These are phyloP conservation scores for Sterna hirundo DNA, from an alignment of 2,113 vertebrate species.

Conservation along the genomic window DNA sequence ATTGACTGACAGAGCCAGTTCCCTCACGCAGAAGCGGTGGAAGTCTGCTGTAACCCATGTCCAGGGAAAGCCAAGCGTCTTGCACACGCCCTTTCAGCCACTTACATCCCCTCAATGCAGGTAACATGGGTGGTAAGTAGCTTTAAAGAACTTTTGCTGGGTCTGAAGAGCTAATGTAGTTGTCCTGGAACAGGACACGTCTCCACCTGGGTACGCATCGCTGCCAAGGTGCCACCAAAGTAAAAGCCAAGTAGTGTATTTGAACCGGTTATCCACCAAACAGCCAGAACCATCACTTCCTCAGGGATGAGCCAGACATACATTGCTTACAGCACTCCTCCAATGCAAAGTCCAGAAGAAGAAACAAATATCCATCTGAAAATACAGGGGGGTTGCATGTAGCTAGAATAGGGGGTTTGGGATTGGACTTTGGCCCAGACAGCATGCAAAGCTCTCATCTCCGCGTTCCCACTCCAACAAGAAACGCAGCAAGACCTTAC, in stretches of 20 bases:
- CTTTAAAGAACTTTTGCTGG: not conserved
- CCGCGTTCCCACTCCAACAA: not conserved
- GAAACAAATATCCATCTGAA: not conserved
- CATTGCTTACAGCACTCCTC: not conserved
- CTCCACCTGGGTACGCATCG: not conserved
- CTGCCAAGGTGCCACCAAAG: fast-evolving
- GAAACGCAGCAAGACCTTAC: not conserved
- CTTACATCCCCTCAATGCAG: not conserved
- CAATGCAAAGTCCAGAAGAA: not conserved
- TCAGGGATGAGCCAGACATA: not conserved
- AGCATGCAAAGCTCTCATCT: not conserved
- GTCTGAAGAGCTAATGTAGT: not conserved
- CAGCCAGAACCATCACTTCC: not conserved
- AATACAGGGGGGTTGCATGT: fast-evolving
- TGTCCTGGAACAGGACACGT: not conserved
- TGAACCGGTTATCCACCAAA: not conserved
- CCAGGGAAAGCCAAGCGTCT: not conserved
- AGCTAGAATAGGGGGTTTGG: not conserved
- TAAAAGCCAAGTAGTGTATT: not conserved
- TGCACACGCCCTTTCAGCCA: not conserved
- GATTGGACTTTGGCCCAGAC: too few species aligned
- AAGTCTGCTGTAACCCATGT: not conserved
- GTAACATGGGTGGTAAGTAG: not conserved
- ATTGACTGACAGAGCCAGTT: fast-evolving
- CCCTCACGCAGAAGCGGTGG: fast-evolving